These are phyloP conservation scores for Rosalia funebris DNA, from an alignment of 2,888 invertebrate species.

Conservation along the genomic window DNA sequence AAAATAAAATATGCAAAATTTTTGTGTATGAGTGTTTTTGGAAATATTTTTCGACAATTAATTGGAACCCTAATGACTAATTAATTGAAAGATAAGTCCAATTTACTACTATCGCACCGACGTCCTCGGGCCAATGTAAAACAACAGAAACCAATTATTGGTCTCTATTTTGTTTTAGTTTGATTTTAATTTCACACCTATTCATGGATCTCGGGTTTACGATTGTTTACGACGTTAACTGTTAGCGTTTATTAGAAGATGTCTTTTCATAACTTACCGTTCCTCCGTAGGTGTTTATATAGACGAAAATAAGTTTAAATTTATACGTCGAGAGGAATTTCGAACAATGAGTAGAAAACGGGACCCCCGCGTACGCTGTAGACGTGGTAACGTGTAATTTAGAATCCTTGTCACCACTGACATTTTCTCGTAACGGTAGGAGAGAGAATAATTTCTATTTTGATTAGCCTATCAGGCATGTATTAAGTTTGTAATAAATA, in stretches of 20 bases:
- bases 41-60: too few relatives aligned
- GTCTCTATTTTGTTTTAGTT: conserved; percentile 20
- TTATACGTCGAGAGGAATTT: background rate
- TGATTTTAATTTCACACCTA: conserved; percentile 33
- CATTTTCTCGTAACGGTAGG: background rate
- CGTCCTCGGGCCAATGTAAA: conserved; percentile 5
- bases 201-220: conserved; percentile 26
- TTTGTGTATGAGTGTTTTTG: too few relatives aligned
- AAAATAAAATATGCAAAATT: too few relatives aligned
- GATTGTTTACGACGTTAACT: conserved; percentile 20
- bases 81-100: too few relatives aligned
- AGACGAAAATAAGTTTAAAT: conserved; percentile 11
- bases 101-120: background rate
- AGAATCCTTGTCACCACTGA: background rate
- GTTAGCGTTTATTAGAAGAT: conserved; percentile 24
- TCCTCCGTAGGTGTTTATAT: conserved; percentile 3
- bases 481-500: background rate
- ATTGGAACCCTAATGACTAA: too few relatives aligned
- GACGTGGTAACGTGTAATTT: background rate
- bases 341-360: background rate
- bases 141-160: conserved; percentile 28
- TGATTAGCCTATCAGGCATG: background rate
- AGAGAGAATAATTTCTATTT: background rate
- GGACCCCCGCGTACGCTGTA: background rate
- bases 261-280: background rate